phyloP scores from a whole-genome alignment of 2,113 vertebrate genomes.

The Hypanus sabinus region DNA sequence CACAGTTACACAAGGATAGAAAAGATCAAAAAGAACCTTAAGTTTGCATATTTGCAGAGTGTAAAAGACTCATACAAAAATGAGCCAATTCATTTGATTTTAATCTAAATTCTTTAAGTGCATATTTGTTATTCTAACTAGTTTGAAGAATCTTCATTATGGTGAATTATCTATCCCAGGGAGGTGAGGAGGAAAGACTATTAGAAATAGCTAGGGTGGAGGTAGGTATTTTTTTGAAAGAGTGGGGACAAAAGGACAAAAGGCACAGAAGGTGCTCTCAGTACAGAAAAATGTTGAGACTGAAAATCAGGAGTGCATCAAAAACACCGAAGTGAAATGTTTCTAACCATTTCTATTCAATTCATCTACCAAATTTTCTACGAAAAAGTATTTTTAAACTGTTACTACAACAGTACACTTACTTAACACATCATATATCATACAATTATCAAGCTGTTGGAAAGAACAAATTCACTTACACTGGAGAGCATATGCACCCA shows the following conservation, averaged over 20 bases:
- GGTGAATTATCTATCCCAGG: too few species aligned
- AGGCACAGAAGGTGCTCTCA: neutral
- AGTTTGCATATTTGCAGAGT: neutral
- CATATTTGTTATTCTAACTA: neutral
- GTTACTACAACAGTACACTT: neutral
- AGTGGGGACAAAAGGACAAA: too few species aligned
- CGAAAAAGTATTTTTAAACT: neutral
- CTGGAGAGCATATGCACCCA: conserved; percentile 73
- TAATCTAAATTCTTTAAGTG: neutral
- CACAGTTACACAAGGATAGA: neutral
- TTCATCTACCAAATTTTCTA: neutral
- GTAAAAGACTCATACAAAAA: neutral
- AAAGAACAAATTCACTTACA: conserved; percentile 54
- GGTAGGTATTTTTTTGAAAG: too few species aligned
- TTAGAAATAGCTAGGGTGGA: too few species aligned
- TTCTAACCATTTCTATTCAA: neutral
- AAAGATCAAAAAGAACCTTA: neutral
- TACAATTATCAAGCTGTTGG: neutral
- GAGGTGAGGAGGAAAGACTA: too few species aligned
- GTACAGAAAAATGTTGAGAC: neutral
- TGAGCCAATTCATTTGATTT: neutral
- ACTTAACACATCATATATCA: neutral
- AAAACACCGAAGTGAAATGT: neutral
- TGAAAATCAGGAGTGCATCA: neutral
- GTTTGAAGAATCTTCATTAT: neutral